Base-by-base conservation (phyloP, 2,797 vertebrate species). In the Parambassis ranga region DNA sequence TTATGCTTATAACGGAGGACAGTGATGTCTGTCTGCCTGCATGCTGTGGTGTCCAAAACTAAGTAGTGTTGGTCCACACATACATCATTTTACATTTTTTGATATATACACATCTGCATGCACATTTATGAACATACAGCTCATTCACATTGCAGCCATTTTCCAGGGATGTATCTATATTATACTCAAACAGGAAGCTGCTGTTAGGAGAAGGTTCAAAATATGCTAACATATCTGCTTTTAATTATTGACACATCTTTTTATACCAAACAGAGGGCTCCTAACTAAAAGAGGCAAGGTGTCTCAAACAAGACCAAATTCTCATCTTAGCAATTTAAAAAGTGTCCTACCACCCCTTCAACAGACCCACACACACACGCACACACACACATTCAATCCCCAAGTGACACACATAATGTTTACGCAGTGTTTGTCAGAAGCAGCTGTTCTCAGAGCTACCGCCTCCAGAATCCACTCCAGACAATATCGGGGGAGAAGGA, bases 1-100 rank as follows among this genome's bases (percentile, higher is more conserved):
- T 82, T 97, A 97, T 56, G 94, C 95, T 50, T 97, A 96, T 75
- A 94, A 96, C 0, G 95, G 95, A 82, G 95, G 95, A 77, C 95
- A 91, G 46, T 48, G 81, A 88, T 81, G 30, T 20, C 28, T 51
- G 77, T 37, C 56, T 46, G 55, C 52, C 22, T 18, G 26, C 56
- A 30, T 35, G 30, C 71, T n/a, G n/a, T n/a, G n/a, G n/a, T n/a
- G n/a, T n/a, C n/a, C n/a, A n/a, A n/a, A n/a, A n/a, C n/a, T n/a
- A n/a, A n/a, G n/a, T n/a, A n/a, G n/a, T n/a, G n/a, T n/a, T n/a
- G n/a, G n/a, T n/a, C n/a, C n/a, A 50, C 18, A 16, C 24, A 50
- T 38, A 66, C 11, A n/a, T 18, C 28, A 18, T 4, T 43, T 44
- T 51, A 37, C 43, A 43, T 39, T 31, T 30, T 65, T 26, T 22